Evolutionary conservation across 2,113 vertebrate genomes (phyloP), one percentile per base, ranked within the genome.

Genomic region (Pavo muticus): DNA sequence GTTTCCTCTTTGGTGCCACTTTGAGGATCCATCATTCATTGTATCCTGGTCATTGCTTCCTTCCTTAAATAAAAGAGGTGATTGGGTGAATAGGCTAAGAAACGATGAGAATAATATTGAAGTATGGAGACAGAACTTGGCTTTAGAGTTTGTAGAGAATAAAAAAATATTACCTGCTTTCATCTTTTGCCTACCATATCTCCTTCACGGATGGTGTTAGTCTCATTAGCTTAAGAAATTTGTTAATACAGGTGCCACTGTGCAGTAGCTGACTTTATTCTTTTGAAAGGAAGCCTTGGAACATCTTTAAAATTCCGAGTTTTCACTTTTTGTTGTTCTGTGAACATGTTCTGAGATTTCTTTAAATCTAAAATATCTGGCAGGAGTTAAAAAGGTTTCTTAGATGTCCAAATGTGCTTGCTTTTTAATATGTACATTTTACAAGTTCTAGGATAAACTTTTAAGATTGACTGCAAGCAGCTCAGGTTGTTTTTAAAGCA

Each of bases 201-300:
- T 68, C 24, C 29, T 73, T 84, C 74, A 59, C 0, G 14, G 65
- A 70, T 74, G 29, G 9, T 56, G 21, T 74, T 76, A 35, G n/a
- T 35, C 60, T 93, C 79, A 90, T 90, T 86, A 95, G 14, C 37
- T 90, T 18, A 77, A 90, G 42, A 73, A 68, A 80, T 84, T 88
- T 88, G 20, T 35, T 91, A 86, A 77, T 39, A 56, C 30, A 67
- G 47, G 29, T 68, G n/a, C 21, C 42, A 50, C 21, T 47, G 40
- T 56, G 35, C 1, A 1, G 77, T 44, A 74, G 10, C 3, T 0
- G 0, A 37, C 73, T 90, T 93, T 64, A 69, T 47, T 81, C 70
- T 78, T 87, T 29, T 70, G 50, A n/a, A 63, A 90, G 4, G 8
- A 88, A 89, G 14, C 3, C 37, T 14, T 86, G n/a, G 27, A 91